Evolutionary conservation across 2,888 invertebrate species (phyloP).

Genomic region (Pristionchus maxplancki): DNA sequence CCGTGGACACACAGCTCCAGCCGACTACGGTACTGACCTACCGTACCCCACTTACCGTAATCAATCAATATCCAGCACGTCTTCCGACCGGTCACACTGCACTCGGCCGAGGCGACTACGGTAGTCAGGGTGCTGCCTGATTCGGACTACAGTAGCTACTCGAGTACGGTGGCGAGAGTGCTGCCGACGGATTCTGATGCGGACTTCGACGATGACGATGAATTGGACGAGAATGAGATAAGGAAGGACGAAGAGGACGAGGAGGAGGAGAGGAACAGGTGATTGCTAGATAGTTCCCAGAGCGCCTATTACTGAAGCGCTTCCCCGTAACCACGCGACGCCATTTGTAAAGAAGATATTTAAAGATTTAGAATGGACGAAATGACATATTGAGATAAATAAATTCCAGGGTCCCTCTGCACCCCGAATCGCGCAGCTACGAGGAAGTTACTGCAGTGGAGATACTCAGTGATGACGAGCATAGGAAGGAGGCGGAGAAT

Average conservation of each 20-base stretch:
- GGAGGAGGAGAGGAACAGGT: background rate
- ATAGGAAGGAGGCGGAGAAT: background rate
- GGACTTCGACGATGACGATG: background rate
- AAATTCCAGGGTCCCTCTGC: background rate
- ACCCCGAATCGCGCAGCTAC: background rate
- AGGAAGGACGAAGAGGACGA: background rate
- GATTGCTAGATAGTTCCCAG: background rate
- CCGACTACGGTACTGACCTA: conserved; percentile 2
- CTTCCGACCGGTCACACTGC: background rate
- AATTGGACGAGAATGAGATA: background rate
- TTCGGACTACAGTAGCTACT: too few species aligned
- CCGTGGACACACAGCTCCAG: conserved; percentile 27
- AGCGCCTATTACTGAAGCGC: too few species aligned
- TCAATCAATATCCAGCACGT: background rate
- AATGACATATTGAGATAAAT: background rate
- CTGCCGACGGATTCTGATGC: background rate
- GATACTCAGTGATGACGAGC: background rate
- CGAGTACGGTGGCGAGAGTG: background rate
- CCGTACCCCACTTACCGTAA: background rate
- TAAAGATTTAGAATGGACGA: too few species aligned
- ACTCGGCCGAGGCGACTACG: background rate
- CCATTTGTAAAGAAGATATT: too few species aligned
- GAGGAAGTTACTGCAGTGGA: background rate
- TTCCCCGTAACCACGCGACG: too few species aligned
- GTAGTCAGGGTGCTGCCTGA: background rate